phyloP scores from a whole-genome alignment of 2,797 vertebrate genomes.

The Muscicapa comitata region DNA sequence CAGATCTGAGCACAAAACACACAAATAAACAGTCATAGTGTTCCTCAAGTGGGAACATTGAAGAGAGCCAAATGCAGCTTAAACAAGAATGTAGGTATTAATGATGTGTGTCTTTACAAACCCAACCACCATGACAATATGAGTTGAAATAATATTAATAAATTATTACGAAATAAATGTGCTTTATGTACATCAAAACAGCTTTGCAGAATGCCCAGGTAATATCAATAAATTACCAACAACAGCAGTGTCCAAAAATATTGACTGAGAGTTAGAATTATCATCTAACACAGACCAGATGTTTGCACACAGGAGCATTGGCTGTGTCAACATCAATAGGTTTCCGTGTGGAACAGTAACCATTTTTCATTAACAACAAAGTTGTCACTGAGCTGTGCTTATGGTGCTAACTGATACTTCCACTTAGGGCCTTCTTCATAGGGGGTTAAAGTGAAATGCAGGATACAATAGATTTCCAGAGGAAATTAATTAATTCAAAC shows the following conservation, averaged over 20 bases:
- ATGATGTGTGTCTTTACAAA: background rate
- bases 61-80: background rate
- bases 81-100: background rate
- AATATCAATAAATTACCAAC: slow-evolving; percentile 42
- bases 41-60: background rate
- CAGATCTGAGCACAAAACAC: background rate
- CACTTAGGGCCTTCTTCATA: slow-evolving; percentile 37
- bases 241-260: slow-evolving; percentile 53
- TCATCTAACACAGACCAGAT: slow-evolving; percentile 85
- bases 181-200: slow-evolving; percentile 7
- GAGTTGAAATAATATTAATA: background rate
- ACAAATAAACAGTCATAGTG: background rate
- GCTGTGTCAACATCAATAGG: slow-evolving; percentile 80
- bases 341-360: slow-evolving; percentile 77
- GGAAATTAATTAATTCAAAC: slow-evolving; percentile 83
- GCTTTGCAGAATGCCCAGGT: slow-evolving; percentile 40
- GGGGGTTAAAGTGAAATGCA: slow-evolving; percentile 67
- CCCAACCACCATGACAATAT: background rate
- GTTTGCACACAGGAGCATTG: slow-evolving; percentile 76
- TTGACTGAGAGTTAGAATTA: slow-evolving; percentile 68
- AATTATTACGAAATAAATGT: background rate
- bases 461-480: slow-evolving; percentile 75
- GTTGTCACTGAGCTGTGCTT: slow-evolving; percentile 70
- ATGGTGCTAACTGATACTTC: slow-evolving; percentile 75
- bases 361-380: slow-evolving; percentile 82